phyloP scores from a whole-genome alignment of 2,888 invertebrate species.

The Biston betularia region DNA sequence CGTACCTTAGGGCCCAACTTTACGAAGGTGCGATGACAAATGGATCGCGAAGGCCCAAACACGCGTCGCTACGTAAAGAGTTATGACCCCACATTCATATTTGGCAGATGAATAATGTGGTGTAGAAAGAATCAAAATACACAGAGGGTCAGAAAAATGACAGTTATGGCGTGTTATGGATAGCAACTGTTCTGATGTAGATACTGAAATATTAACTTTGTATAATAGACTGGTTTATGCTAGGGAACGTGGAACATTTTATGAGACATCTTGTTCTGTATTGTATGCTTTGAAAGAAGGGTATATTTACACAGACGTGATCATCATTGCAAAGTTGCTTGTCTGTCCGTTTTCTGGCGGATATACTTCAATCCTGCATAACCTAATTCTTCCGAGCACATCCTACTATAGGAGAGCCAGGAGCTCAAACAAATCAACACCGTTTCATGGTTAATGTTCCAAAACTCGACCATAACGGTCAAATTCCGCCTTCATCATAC shows the following conservation, averaged over 20 bases:
- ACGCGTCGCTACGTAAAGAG: conserved; percentile 60
- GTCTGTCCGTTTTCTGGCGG: no score
- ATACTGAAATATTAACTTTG: conserved; percentile 11
- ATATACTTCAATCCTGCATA: no score
- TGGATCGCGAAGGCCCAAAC: conserved; percentile 50
- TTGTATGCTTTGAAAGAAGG: no score
- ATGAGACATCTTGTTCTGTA: not conserved
- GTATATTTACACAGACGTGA: no score
- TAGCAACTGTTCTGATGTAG: conserved; percentile 27
- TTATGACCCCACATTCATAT: conserved; percentile 60
- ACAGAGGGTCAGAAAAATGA: conserved; percentile 49
- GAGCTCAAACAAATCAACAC: no score
- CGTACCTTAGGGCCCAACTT: conserved; percentile 38
- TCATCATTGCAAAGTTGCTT: no score
- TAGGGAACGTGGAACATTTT: not conserved
- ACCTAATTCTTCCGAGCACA: no score
- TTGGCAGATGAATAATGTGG: conserved; percentile 64
- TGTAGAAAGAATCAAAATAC: conserved; percentile 57
- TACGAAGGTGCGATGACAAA: conserved; percentile 61
- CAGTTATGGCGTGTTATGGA: conserved; percentile 36
- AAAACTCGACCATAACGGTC: no score
- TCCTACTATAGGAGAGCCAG: no score
- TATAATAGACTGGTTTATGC: conserved; percentile 2
- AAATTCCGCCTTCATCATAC: no score
- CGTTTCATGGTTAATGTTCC: no score